Conservation (phyloP, 2,888 invertebrate genomes). For the Aphrophora alni region DNA sequence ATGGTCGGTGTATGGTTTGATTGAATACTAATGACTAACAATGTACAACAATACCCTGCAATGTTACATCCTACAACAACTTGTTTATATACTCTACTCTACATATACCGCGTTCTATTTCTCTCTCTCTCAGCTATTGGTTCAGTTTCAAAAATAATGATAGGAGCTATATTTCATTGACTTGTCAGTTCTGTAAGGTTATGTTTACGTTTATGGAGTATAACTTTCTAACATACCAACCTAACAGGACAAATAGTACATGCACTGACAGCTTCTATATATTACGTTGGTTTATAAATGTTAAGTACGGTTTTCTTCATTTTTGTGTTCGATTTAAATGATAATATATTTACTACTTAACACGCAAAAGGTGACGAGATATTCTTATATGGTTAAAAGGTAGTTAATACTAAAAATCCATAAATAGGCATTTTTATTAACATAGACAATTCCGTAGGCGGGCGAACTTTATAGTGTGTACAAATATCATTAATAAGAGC, state of each 20-base stretch:
- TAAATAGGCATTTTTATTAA: not conserved
- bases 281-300: not conserved
- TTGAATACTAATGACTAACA: not conserved
- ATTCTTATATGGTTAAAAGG: not conserved
- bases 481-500: no score
- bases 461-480: not conserved
- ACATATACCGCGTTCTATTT: not conserved
- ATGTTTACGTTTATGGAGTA: not conserved
- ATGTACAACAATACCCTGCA: not conserved
- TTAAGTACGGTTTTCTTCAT: not conserved
- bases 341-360: not conserved
- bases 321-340: not conserved
- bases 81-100: not conserved
- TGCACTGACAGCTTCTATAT: not conserved
- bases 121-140: not conserved
- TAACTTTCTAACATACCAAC: not conserved
- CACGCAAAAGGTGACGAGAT: not conserved
- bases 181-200: not conserved
- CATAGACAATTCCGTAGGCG: not conserved
- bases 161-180: not conserved
- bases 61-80: not conserved
- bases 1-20: not conserved
- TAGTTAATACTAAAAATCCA: not conserved
- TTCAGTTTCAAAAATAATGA: not conserved
- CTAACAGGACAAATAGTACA: not conserved